Evolutionary conservation across 2,113 vertebrate species (phyloP), one percentile per base, ranked within the genome.

Genomic region (Cryptomyrus ogoouensis): DNA sequence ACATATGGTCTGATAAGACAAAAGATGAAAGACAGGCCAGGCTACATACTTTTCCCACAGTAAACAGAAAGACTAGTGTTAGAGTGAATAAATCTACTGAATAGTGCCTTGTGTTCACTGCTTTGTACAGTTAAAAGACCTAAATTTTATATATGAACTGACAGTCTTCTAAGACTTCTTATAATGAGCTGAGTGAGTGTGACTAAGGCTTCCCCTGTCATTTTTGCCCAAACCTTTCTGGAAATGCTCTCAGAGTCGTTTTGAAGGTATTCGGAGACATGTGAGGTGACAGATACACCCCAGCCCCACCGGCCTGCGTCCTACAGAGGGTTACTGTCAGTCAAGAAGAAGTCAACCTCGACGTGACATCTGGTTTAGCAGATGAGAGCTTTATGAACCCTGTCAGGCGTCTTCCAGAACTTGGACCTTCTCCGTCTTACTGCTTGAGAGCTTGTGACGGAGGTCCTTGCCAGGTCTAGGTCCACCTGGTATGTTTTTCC

Each of bases 361-460:
- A 87, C 85, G n/a, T 87, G 85, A 87, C 85, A 87, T 87, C 85
- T 87, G 85, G 49, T 53, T 87, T 53, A 52, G 49, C 85, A 24
- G 85, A 35, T 39, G 85, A 87, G 50, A 15, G 85, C 50, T 87
- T 87, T 87, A 87, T 87, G 85, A 87, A 87, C 49, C 85, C 50
- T 87, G 85, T 53, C 49, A 53, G 50, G 27, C 85, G 47, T 47
- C 44, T 17, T 80, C 13, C 13, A 27, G 39, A 87, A 56, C n/a
- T 35, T 9, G 39, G 39, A 49, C 42, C 27, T 70, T 7, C 53
- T 19, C 52, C 5, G 89, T 58, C 39, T 21, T 46, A 83, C 70
- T 31, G 47, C 66, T 31, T 49, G 88, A 58, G 80, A 85, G 35
- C 74, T 39, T 24, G 39, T 74, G 56, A 87, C 27, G 7, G 27